Percentiles rank a stretch among this genome's conserved stretches.
These are phyloP conservation scores for Trachelus stipa DNA, from an alignment of 2,888 invertebrate species.

Conservation along the genomic window DNA sequence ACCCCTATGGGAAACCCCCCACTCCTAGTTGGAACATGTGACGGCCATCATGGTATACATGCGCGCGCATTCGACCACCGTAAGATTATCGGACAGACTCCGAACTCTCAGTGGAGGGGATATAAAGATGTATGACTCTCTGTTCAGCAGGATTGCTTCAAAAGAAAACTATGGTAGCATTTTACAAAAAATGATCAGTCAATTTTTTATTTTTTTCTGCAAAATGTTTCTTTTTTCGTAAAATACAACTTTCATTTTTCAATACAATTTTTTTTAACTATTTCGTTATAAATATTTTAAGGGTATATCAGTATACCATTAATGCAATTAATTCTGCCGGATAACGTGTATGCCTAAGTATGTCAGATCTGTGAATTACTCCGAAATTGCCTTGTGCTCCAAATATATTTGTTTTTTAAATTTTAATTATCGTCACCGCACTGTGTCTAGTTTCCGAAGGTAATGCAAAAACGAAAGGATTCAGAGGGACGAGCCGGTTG, in stretches of 20 bases:
- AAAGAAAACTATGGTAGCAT: background rate
- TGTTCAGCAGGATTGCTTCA: background rate
- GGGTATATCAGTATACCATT: background rate
- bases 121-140: background rate
- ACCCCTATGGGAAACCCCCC: conserved; percentile 31
- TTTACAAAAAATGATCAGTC: background rate
- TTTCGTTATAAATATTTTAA: background rate
- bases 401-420: background rate
- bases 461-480: background rate
- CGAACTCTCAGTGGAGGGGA: background rate
- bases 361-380: background rate
- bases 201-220: background rate
- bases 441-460: background rate
- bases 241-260: background rate
- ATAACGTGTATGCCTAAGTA: background rate
- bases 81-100: background rate
- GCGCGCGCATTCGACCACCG: conserved; percentile 51
- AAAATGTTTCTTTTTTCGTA: background rate
- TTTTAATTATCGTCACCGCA: background rate
- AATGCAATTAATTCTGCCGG: background rate
- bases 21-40: conserved; percentile 23
- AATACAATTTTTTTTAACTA: background rate
- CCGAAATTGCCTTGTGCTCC: background rate
- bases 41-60: conserved; percentile 58
- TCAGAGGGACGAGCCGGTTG: background rate